phyloP scores from a whole-genome alignment of 92 coral and sea anemone species.

The Micromussa lordhowensis region DNA sequence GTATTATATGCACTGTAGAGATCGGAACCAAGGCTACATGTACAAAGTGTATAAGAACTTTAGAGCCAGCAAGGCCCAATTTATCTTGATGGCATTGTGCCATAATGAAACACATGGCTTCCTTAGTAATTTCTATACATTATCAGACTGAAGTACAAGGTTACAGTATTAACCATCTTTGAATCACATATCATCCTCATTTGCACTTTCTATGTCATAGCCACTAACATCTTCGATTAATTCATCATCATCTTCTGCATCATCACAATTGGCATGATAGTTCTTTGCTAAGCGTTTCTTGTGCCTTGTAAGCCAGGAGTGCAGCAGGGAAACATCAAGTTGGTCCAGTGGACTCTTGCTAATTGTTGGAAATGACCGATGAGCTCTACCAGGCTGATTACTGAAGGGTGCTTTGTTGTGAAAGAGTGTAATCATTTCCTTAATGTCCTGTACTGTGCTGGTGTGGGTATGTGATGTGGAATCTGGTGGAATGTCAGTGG shows the following conservation, averaged over 20 bases:
- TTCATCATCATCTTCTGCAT: constrained; percentile 25
- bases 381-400: not conserved
- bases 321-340: not conserved
- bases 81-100: too few species aligned
- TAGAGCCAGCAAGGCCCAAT: too few species aligned
- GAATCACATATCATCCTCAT: too few species aligned
- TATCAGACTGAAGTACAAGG: too few species aligned
- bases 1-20: too few species aligned
- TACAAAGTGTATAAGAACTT: too few species aligned
- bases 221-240: not conserved
- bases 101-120: too few species aligned
- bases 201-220: too few species aligned
- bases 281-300: constrained; percentile 34
- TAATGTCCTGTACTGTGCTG: constrained; percentile 1
- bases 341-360: constrained; percentile 15
- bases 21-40: too few species aligned
- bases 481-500: constrained; percentile 34
- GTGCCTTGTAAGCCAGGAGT: constrained; percentile 31
- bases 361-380: constrained; percentile 34
- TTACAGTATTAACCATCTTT: too few species aligned
- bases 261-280: constrained; percentile 25
- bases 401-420: constrained; percentile 24
- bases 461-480: constrained; percentile 42
- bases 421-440: constrained; percentile 42
- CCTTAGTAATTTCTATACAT: too few species aligned